Evolutionary conservation across 2,113 vertebrate genomes (phyloP), one percentile per base, ranked within the genome.

Genomic region (Macquaria australasica): DNA sequence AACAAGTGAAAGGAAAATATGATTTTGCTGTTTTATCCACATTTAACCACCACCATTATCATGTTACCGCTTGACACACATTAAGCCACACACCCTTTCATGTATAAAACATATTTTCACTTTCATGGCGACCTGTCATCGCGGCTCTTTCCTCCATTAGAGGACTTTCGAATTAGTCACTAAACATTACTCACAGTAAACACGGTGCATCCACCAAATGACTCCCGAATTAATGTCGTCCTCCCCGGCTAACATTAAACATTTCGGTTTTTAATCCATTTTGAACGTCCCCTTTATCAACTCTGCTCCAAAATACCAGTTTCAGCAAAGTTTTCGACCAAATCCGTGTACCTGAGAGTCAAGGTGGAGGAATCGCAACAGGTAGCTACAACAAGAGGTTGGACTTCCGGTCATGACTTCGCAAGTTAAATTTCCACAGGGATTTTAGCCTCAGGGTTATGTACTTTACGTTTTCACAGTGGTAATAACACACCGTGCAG

Each of bases 101-200:
- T 78, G 11, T 41, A 18, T 58, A 16, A n/a, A 25, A 43, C 67
- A 45, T 41, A 66, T 83, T 87, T 92, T 86, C 67, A 79, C 71
- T 84, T 91, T 89, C 81, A 88, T 85, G 90, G 87, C 83, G 91
- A 88, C 87, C 58, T 86, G 89, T 92, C 89, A 87, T 14, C 60
- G 84, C 63, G 70, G 34, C 73, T 81, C 63, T 85, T 87, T 91
- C 93, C 91, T 92, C 91, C 92, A 93, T 93, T 94, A 81, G 59
- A 86, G 75, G 87, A 90, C 81, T 74, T 18, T 45, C 20, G 68
- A 69, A 28, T 64, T 67, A 75, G 23, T 81, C 41, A 34, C 66
- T 79, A 68, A 83, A 88, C 77, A 69, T 79, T 71, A 88, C 89
- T 89, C 79, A 92, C 89, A 58, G 60, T 80, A 20, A 10, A 79